phyloP scores from a whole-genome alignment of 2,797 vertebrate species.

The Lithobates pipiens region DNA sequence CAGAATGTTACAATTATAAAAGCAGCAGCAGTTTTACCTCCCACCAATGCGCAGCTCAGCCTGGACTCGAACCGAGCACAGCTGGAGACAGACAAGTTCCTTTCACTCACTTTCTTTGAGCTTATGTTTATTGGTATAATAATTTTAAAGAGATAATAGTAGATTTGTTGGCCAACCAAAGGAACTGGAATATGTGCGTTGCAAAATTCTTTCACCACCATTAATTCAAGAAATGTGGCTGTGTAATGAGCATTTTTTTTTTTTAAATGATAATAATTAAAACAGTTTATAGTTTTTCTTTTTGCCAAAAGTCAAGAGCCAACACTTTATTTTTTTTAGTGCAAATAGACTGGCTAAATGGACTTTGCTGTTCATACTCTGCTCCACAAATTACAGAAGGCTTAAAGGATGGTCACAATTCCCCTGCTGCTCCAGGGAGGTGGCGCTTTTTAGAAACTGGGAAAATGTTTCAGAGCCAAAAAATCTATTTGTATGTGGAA shows the following conservation, averaged over 20 bases:
- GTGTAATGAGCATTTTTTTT: background rate
- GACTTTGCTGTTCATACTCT: background rate
- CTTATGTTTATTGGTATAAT: slow-evolving; percentile 6
- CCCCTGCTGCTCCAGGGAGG: too few relatives aligned
- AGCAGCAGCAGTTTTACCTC: slow-evolving; percentile 66
- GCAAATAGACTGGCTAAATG: background rate
- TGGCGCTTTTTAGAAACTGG: too few relatives aligned
- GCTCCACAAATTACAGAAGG: background rate
- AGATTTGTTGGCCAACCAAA: background rate
- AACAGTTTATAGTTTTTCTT: background rate
- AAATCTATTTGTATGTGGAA: background rate
- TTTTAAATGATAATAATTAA: background rate
- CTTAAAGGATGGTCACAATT: too few relatives aligned
- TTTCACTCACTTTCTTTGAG: background rate
- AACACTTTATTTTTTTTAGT: background rate
- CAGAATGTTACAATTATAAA: slow-evolving; percentile 63
- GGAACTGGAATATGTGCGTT: background rate
- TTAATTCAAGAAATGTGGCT: background rate
- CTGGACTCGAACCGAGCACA: background rate
- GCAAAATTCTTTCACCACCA: background rate
- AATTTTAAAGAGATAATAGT: slow-evolving; percentile 23
- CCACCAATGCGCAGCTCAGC: slow-evolving; percentile 60
- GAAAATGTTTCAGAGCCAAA: too few relatives aligned
- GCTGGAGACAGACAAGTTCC: slow-evolving; percentile 25
- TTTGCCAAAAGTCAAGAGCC: background rate